Percentiles rank a stretch among this genome's conserved stretches.
Conservation (phyloP, 2,888 invertebrate genomes). For the Drosophila dives region DNA sequence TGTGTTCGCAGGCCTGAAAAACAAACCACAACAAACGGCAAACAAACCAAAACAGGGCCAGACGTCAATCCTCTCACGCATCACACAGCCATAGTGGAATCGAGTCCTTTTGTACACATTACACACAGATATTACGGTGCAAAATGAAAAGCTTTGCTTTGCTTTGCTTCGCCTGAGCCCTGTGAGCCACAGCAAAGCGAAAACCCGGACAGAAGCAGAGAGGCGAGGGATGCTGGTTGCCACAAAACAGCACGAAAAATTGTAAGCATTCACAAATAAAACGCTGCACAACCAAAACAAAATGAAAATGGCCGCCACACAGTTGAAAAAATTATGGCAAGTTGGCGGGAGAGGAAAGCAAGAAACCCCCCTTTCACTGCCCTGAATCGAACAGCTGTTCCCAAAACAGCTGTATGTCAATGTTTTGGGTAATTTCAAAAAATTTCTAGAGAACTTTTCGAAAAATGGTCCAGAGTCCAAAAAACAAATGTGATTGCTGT, state of each 20-base stretch:
- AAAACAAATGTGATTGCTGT: constrained; percentile 60
- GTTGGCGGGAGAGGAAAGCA: constrained; percentile 25
- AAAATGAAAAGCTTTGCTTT: constrained; percentile 61
- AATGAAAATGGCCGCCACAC: constrained; percentile 50
- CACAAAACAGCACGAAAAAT: constrained; percentile 28
- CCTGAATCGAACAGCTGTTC: constrained; percentile 58
- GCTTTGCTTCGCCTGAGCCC: neutral
- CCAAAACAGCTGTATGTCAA: constrained; percentile 62
- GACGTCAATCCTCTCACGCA: constrained; percentile 36
- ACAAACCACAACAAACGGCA: constrained; percentile 18
- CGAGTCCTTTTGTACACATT: constrained; percentile 56
- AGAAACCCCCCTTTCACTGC: neutral
- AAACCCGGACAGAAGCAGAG: constrained; percentile 5
- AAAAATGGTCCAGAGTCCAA: constrained; percentile 56
- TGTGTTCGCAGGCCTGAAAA: constrained; percentile 43
- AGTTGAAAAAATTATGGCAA: constrained; percentile 58
- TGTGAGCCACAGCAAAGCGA: constrained; percentile 23
- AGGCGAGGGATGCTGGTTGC: constrained; percentile 31
- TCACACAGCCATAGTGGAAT: constrained; percentile 4
- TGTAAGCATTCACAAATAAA: constrained; percentile 25
- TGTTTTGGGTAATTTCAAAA: constrained; percentile 68
- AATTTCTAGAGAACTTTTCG: constrained; percentile 20
- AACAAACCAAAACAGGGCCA: constrained; percentile 31
- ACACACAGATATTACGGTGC: constrained; percentile 66
- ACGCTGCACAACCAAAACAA: constrained; percentile 3